phyloP scores from a whole-genome alignment of 2,888 invertebrate genomes.

The Ypsolopha scabrella region DNA sequence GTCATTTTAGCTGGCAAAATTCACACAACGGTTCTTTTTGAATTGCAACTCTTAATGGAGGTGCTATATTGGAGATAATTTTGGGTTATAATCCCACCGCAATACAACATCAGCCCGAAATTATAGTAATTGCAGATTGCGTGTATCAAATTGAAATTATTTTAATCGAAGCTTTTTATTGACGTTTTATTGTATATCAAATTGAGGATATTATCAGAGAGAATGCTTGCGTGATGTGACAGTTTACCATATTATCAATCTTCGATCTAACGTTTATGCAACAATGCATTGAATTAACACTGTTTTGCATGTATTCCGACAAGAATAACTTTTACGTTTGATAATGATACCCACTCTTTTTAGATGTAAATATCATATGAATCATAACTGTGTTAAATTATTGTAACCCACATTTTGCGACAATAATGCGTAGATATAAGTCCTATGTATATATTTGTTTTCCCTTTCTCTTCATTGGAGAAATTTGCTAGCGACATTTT shows the following conservation, averaged over 20 bases:
- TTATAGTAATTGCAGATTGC: too few relatives aligned
- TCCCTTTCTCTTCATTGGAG: conserved; percentile 55
- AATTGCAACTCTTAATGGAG: neutral
- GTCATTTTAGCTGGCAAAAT: neutral
- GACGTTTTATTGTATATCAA: neutral
- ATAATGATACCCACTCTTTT: too few relatives aligned
- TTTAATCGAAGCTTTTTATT: neutral
- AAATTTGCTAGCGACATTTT: conserved; percentile 62
- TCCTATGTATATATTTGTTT: conserved; percentile 66
- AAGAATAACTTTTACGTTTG: too few relatives aligned
- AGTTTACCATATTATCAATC: conserved; percentile 16
- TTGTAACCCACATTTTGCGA: conserved; percentile 16
- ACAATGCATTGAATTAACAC: conserved; percentile 31
- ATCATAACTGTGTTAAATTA: too few relatives aligned
- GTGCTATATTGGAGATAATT: neutral
- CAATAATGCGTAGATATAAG: conserved; percentile 66
- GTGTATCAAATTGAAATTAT: neutral
- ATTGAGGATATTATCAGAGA: neutral
- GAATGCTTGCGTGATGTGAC: neutral
- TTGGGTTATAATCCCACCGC: neutral
- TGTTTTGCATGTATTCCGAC: conserved; percentile 14
- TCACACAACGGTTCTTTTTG: neutral
- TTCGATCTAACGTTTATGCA: conserved; percentile 36
- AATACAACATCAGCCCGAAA: neutral
- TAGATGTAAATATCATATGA: too few relatives aligned